Evolutionary conservation across 2,113 vertebrate genomes (phyloP).

Genomic region (Macquaria australasica): DNA sequence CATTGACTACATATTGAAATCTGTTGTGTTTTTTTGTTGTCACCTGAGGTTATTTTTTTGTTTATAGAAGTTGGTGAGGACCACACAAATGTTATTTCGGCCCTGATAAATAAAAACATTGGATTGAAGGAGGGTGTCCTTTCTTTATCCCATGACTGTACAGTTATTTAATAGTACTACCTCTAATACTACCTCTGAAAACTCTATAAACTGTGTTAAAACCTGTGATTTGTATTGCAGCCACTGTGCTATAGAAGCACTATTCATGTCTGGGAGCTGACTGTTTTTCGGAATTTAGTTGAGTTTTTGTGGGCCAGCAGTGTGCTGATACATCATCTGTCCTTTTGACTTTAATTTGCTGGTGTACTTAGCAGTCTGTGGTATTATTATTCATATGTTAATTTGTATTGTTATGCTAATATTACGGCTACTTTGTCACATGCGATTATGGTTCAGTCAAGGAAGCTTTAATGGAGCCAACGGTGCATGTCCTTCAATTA

Average conservation of each 20-base stretch:
- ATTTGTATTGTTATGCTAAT: conserved; percentile 52
- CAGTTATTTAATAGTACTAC: not conserved
- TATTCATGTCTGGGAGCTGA: not conserved
- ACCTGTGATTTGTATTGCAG: not conserved
- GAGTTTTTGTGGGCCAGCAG: not conserved
- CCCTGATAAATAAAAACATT: too few species aligned
- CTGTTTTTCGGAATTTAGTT: conserved; percentile 1
- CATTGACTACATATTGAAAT: too few species aligned
- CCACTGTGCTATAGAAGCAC: not conserved
- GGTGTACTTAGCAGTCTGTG: conserved; percentile 27
- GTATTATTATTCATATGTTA: conserved; percentile 43
- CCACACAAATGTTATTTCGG: too few species aligned
- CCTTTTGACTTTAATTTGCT: conserved; percentile 40
- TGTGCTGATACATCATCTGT: conserved; percentile 22
- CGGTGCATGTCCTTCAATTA: conserved; percentile 41
- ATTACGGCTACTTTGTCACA: conserved; percentile 27
- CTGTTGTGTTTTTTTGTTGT: too few species aligned
- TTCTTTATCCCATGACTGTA: too few species aligned
- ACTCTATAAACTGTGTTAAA: not conserved
- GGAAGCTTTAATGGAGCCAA: conserved; percentile 40
- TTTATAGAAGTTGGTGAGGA: too few species aligned
- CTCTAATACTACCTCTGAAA: not conserved
- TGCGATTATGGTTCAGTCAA: conserved; percentile 46
- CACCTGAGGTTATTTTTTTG: too few species aligned
- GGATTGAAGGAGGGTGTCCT: too few species aligned